Conservation (phyloP, 2,113 vertebrate genomes). For the Crypturellus undulatus region DNA sequence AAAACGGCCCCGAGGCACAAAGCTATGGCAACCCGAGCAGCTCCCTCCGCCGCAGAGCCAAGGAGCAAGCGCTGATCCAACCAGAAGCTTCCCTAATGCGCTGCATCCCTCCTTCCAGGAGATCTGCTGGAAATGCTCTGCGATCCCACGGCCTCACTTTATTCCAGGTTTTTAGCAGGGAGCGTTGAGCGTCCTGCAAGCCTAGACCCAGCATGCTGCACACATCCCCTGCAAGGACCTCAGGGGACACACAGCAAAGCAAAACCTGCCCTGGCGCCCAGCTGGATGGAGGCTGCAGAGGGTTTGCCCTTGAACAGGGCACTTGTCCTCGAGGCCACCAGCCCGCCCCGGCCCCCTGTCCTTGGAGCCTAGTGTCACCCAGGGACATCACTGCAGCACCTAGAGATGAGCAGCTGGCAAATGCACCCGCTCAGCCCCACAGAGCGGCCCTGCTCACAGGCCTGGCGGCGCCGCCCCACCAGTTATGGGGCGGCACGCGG, state of each 20-base stretch:
- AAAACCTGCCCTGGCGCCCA: neutral
- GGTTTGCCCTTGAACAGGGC: neutral
- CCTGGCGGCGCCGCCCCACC: neutral
- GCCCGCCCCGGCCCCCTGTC: neutral
- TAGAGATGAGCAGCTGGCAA: neutral
- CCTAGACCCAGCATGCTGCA: neutral
- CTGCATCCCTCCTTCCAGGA: neutral
- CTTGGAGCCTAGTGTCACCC: rapidly evolving
- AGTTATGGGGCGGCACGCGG: rapidly evolving
- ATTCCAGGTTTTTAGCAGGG: neutral
- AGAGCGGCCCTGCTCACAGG: neutral
- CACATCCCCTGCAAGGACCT: neutral
- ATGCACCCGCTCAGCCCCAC: rapidly evolving
- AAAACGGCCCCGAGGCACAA: conserved; percentile 34
- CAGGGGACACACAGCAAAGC: neutral
- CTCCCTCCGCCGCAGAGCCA: neutral
- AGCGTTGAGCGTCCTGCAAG: neutral
- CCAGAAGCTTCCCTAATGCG: neutral
- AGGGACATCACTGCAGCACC: rapidly evolving
- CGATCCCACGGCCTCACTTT: neutral
- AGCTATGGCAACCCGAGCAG: conserved; percentile 34
- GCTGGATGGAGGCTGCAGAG: neutral
- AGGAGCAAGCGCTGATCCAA: neutral
- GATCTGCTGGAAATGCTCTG: neutral
- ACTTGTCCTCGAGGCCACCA: neutral